Evolutionary conservation across 2,797 vertebrate species (phyloP), one percentile per base, ranked within the genome.

Genomic region (Dallia pectoralis): DNA sequence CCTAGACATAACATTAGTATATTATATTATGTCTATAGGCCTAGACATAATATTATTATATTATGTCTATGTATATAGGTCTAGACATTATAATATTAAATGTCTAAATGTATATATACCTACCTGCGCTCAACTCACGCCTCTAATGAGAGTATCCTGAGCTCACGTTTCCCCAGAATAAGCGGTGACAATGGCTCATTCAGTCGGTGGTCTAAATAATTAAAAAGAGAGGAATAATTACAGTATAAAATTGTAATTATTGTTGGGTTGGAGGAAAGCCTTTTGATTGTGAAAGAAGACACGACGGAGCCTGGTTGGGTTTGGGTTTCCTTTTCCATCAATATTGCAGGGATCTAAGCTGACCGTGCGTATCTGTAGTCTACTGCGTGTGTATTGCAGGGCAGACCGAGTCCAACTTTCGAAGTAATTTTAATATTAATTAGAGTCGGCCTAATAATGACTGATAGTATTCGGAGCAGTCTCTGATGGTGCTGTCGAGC

Each of bases 171-270:
- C 91, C 83, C 82, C 76, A 71, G 82, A 84, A 91, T 89, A 83
- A 79, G 87, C 84, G 84, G 82, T 83, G 90, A 92, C 91, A 91
- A 91, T 84, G 89, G 87, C 81, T 84, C 90, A 88, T 92, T 92
- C 91, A 91, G 87, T 84, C 85, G 84, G 86, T 82, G 83, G 89
- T 89, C 89, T 95, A 87, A 95, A 97, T 97, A 96, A 97, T 97
- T 95, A 92, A 96, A 89, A 94, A 85, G 89, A 92, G 89, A 92
- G 87, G 92, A 94, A 95, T 97, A 97, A 97, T 98, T 96, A 96
- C 94, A 94, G 93, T 93, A 90, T 87, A 92, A 91, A 92, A 93
- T 93, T 95, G 95, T 96, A 93, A 95, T 96, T 95, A 90, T 87
- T 90, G 93, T 87, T 79, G 89, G 93, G 85, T 84, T 84, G 88